Percentiles rank a stretch among this genome's conserved stretches.
Evolutionary conservation across 1,140 invertebrate species (phyloP).

Genomic region (Zelostemma sp.): DNA sequence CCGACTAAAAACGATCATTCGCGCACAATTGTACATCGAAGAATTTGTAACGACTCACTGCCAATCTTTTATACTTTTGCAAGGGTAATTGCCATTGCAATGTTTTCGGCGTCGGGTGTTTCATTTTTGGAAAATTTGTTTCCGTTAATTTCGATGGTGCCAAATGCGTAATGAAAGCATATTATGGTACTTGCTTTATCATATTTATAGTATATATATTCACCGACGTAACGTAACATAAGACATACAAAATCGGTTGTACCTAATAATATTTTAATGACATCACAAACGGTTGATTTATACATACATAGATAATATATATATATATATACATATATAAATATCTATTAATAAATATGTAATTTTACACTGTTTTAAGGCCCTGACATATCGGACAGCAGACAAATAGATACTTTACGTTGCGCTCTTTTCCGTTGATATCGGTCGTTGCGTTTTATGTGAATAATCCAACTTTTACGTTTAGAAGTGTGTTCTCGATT

Average conservation of each 20-base stretch:
- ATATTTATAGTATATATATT: constrained; percentile 45
- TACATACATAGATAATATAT: not conserved
- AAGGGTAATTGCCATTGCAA: too few species aligned
- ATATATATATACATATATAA: too few species aligned
- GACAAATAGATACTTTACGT: constrained; percentile 10
- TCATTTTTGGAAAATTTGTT: constrained; percentile 9
- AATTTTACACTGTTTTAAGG: constrained; percentile 32
- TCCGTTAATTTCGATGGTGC: constrained; percentile 50
- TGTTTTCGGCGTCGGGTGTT: constrained; percentile 14
- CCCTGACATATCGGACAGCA: constrained; percentile 54
- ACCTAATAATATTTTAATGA: constrained; percentile 29
- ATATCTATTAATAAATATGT: not conserved
- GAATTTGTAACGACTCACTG: too few species aligned
- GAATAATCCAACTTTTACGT: too few species aligned
- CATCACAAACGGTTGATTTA: constrained; percentile 13
- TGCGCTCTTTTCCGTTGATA: not conserved
- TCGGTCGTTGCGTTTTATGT: too few species aligned
- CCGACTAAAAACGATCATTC: too few species aligned
- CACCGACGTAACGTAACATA: constrained; percentile 41
- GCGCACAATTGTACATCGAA: too few species aligned
- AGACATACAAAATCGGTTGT: constrained; percentile 38
- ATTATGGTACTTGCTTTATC: constrained; percentile 41
- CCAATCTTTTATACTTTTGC: too few species aligned
- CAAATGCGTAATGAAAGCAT: constrained; percentile 52
- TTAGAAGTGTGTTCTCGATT: too few species aligned